Percentiles rank a stretch among this genome's conserved stretches.
Conservation (phyloP, 2,888 invertebrate genomes). For the Archips xylosteana region DNA sequence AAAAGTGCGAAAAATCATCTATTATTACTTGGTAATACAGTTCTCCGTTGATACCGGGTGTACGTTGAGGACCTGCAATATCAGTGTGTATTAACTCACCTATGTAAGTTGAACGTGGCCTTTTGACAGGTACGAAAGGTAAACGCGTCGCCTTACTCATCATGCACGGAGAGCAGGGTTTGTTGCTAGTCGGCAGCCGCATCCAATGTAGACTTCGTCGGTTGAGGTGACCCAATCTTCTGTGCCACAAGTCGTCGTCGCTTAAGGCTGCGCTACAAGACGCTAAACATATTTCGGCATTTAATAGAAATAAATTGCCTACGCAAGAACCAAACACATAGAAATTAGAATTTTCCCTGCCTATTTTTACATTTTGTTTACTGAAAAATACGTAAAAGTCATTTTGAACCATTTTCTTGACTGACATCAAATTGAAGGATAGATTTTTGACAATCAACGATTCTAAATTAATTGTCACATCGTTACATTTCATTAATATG, state of each 20-base stretch:
- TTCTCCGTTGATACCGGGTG: not conserved
- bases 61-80: not conserved
- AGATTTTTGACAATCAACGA: not conserved
- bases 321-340: not conserved
- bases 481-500: not conserved
- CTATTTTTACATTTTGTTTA: not conserved
- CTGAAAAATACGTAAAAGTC: not conserved
- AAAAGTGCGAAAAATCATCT: constrained; percentile 1
- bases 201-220: not conserved
- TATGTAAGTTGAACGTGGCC: not conserved
- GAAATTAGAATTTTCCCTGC: not conserved
- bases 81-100: constrained; percentile 2
- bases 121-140: not conserved
- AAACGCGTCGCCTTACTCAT: not conserved
- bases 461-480: not conserved
- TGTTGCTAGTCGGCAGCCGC: not conserved
- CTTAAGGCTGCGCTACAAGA: not conserved
- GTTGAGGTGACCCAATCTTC: constrained; percentile 2
- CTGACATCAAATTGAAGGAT: not conserved
- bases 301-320: not conserved
- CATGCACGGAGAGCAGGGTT: not conserved
- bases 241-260: not conserved
- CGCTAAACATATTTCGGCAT: not conserved
- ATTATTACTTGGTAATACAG: not conserved
- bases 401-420: constrained; percentile 1